A percentile compares a stretch with the other conserved stretches of the same genome.
Conservation (phyloP, 53 echinoderm and acorn worm species). For the Holothuria leucospilota region DNA sequence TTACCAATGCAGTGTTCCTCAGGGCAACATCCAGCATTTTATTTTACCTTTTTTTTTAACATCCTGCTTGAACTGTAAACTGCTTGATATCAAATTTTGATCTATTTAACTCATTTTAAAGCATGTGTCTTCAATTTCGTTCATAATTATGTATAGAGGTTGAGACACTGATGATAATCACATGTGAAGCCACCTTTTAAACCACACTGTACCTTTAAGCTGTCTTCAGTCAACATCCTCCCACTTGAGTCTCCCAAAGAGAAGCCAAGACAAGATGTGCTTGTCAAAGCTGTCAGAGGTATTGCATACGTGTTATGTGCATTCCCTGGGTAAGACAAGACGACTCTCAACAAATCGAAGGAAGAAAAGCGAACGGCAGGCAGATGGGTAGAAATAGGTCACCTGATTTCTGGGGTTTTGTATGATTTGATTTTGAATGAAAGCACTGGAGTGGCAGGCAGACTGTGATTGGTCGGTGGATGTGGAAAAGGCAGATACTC, state of each 20-base stretch:
- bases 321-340: constrained; percentile 30
- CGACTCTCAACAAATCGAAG: background rate
- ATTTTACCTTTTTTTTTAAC: no score
- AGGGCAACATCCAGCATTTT: no score
- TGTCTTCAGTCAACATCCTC: constrained; percentile 42
- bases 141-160: no score
- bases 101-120: no score
- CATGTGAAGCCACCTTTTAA: no score
- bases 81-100: no score
- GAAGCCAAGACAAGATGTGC: constrained; percentile 37
- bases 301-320: constrained; percentile 33
- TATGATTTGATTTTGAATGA: constrained; percentile 47
- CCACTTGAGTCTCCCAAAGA: constrained; percentile 19
- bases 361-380: constrained; percentile 36
- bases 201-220: constrained; percentile 8
- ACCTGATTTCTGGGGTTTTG: constrained; percentile 41
- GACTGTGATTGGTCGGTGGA: constrained; percentile 17
- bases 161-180: no score
- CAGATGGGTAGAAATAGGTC: constrained; percentile 47
- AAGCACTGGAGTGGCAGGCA: constrained; percentile 24
- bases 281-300: constrained; percentile 45
- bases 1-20: no score
- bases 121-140: no score
- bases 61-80: no score
- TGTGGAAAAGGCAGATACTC: background rate